A percentile compares a stretch with the other conserved stretches of the same genome.
phyloP scores from a whole-genome alignment of 2,888 invertebrate genomes.

The Mimumesa dahlbomi region DNA sequence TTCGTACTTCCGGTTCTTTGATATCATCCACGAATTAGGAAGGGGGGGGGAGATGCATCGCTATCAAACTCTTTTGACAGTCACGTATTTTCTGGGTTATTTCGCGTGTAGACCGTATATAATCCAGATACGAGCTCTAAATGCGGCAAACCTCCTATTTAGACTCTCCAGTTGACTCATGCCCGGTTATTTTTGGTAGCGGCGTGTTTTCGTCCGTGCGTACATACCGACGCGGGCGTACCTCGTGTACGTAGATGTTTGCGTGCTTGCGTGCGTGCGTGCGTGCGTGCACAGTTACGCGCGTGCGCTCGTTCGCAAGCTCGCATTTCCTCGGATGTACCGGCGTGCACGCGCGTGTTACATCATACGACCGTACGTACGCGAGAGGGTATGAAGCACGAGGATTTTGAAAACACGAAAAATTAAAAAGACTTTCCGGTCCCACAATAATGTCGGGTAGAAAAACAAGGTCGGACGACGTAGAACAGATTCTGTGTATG shows the following conservation, averaged over 20 bases:
- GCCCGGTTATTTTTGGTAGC: slow-evolving; percentile 69
- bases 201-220: slow-evolving; percentile 71
- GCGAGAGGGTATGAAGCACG: neutral
- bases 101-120: slow-evolving; percentile 62
- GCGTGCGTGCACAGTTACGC: slow-evolving; percentile 42
- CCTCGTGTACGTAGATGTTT: slow-evolving; percentile 37
- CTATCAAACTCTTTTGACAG: slow-evolving; percentile 47
- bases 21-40: neutral
- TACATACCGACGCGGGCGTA: slow-evolving; percentile 55
- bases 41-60: neutral
- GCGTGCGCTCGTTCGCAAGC: slow-evolving; percentile 12
- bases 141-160: slow-evolving; percentile 73
- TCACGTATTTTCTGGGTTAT: slow-evolving; percentile 64
- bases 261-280: slow-evolving; percentile 50
- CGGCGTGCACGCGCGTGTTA: slow-evolving; percentile 46
- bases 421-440: slow-evolving; percentile 32
- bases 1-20: neutral
- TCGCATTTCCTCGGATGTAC: slow-evolving; percentile 25
- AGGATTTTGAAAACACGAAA: slow-evolving; percentile 42
- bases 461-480: slow-evolving; percentile 6
- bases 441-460: no score
- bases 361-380: slow-evolving; percentile 49
- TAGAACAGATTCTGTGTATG: neutral
- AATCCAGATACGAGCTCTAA: slow-evolving; percentile 73
- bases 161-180: slow-evolving; percentile 74